These are phyloP conservation scores for Pollenia griseotomentosa DNA, from an alignment of 2,888 invertebrate species.

Conservation along the genomic window DNA sequence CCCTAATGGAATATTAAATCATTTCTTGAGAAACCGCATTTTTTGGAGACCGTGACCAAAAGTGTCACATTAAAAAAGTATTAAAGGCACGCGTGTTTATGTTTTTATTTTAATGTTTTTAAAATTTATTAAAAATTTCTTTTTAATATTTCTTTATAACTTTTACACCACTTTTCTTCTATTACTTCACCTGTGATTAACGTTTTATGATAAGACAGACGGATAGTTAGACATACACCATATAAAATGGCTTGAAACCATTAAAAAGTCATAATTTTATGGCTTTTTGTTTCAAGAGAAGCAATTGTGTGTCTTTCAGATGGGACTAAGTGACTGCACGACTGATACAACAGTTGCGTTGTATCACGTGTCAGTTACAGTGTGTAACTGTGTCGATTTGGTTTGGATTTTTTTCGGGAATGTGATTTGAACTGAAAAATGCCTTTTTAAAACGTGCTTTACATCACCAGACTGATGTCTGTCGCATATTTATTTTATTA, in stretches of 20 bases:
- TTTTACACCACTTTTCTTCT: constrained; percentile 14
- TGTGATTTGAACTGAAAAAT: constrained; percentile 21
- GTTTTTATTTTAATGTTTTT: constrained; percentile 32
- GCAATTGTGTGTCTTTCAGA: not conserved
- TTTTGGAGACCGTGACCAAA: constrained; percentile 41
- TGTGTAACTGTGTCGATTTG: constrained; percentile 44
- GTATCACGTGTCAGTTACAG: constrained; percentile 67
- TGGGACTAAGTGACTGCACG: not conserved
- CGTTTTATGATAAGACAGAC: constrained; percentile 61
- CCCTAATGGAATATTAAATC: constrained; percentile 64
- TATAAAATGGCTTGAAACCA: constrained; percentile 30
- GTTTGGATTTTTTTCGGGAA: constrained; percentile 61
- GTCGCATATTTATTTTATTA: constrained; percentile 28
- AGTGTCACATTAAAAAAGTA: constrained; percentile 67
- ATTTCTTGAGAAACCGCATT: constrained; percentile 61
- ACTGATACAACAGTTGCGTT: constrained; percentile 20
- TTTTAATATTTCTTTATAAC: constrained; percentile 69
- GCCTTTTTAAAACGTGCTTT: constrained; percentile 51
- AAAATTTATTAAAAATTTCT: constrained; percentile 67
- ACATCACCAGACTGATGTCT: constrained; percentile 30
- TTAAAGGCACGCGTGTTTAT: constrained; percentile 69
- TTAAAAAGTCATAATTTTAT: constrained; percentile 65
- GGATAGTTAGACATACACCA: not conserved
- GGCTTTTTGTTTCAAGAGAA: not conserved
- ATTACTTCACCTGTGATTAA: constrained; percentile 69